These are phyloP conservation scores for Ageneiosus marmoratus DNA, from an alignment of 2,113 vertebrate genomes.

Conservation along the genomic window DNA sequence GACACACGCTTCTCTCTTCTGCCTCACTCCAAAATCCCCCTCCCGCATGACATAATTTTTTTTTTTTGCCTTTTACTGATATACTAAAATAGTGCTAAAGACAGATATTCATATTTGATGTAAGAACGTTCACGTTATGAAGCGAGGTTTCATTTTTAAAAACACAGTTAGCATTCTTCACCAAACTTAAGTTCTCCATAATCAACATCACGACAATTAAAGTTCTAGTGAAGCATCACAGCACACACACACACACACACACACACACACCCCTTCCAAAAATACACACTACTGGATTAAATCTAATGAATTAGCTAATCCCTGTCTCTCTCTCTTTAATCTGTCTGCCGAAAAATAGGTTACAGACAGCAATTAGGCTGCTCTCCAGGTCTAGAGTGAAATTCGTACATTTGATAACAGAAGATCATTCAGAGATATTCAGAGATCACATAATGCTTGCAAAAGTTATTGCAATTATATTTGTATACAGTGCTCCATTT, in stretches of 20 bases:
- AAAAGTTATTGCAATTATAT: background rate
- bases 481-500: background rate
- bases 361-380: background rate
- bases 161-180: background rate
- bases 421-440: background rate
- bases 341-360: conserved; percentile 23
- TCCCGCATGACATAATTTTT: background rate
- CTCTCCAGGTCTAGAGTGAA: background rate
- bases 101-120: background rate
- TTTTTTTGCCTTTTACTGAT: too few relatives aligned
- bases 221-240: background rate
- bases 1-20: conserved; percentile 11
- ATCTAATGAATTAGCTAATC: conserved; percentile 30
- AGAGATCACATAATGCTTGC: background rate
- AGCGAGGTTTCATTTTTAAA: background rate
- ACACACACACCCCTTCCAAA: too few relatives aligned
- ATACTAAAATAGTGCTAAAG: background rate
- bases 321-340: background rate
- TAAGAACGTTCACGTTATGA: background rate
- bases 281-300: background rate
- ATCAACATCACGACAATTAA: conserved; percentile 2
- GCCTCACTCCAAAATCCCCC: background rate
- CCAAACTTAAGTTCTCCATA: background rate
- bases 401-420: background rate
- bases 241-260: background rate